Evolutionary conservation across 2,113 vertebrate species (phyloP), one percentile per base, ranked within the genome.

Genomic region (Neodontobutis hainanensis): DNA sequence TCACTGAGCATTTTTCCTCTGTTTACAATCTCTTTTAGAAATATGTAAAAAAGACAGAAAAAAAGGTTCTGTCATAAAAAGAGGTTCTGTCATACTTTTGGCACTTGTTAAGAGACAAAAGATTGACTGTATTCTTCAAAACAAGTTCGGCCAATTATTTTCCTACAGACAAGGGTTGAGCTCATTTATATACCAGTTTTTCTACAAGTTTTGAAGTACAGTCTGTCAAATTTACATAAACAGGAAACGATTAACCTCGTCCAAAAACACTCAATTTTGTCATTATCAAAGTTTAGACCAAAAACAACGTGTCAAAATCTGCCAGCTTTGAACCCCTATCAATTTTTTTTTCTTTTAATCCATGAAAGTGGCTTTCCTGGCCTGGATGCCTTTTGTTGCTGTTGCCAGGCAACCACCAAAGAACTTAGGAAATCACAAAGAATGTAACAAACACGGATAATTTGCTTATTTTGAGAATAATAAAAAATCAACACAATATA

Each of bases 61-160:
- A 53, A 14, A 36, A 45, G 43, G 43, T 11, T 4, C 10, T n/a
- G n/a, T 9, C 52, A 70, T 82, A 70, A 78, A 49, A 16, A 46
- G 19, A 27, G 3, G 19, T 11, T 38, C 32, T 19, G 19, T 69
- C 35, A 59, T 65, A 32, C 43, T 62, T 66, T 61, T 47, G 44
- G 38, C n/a, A 1, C n/a, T 51, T 67, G 42, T 69, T 67, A 75
- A 68, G 61, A 51, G 56, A 60, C 47, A 65, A 80, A 76, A 65
- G 44, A 16, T 45, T 38, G 12, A 63, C 53, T 3, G 19, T 27
- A 43, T 38, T 66, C 60, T 68, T 62, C 8, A n/a, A 58, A 65
- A 67, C n/a, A 57, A 15, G 5, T n/a, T 36, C 8, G 4, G 36
- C 8, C 11, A 34, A 55, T 35, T 14, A 35, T 55, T 55, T 55